Percentiles rank a stretch among this genome's conserved stretches.
Evolutionary conservation across 2,888 invertebrate genomes (phyloP).

Genomic region (Helicoverpa assulta): DNA sequence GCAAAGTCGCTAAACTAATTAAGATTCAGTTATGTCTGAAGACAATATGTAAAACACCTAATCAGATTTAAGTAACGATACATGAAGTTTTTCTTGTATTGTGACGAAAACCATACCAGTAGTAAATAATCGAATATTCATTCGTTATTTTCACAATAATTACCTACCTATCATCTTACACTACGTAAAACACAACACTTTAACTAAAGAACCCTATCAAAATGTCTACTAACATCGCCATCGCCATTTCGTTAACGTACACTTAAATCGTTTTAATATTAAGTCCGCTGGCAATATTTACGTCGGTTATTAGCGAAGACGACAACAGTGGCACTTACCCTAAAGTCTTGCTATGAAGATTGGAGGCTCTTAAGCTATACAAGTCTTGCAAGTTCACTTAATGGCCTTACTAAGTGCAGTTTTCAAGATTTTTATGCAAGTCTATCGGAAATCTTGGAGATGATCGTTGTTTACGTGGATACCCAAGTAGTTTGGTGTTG

Average conservation of each 20-base stretch:
- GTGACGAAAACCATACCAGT: too few species aligned
- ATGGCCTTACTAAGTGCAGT: slow-evolving; percentile 42
- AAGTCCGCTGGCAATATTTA: slow-evolving; percentile 79
- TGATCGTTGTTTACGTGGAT: background rate
- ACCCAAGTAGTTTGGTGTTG: too few species aligned
- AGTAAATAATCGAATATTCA: too few species aligned
- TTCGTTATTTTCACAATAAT: too few species aligned
- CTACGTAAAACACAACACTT: slow-evolving; percentile 3
- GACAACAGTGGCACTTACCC: slow-evolving; percentile 74
- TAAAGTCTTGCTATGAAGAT: slow-evolving; percentile 76
- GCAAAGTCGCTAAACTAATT: too few species aligned
- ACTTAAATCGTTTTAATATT: slow-evolving; percentile 79
- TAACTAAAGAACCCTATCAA: slow-evolving; percentile 29
- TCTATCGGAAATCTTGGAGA: slow-evolving; percentile 14
- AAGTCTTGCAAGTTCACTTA: slow-evolving; percentile 42
- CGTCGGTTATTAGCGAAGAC: slow-evolving; percentile 74
- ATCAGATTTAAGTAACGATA: too few species aligned
- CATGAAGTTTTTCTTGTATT: too few species aligned
- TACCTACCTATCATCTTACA: background rate
- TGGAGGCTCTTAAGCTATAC: slow-evolving; percentile 69
- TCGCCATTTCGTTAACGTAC: slow-evolving; percentile 36
- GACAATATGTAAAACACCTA: too few species aligned
- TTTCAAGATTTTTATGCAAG: slow-evolving; percentile 45
- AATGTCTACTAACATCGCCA: slow-evolving; percentile 18
- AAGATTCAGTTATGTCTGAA: too few species aligned